phyloP scores from a whole-genome alignment of 2,797 vertebrate genomes.

The Sus cebifrons region DNA sequence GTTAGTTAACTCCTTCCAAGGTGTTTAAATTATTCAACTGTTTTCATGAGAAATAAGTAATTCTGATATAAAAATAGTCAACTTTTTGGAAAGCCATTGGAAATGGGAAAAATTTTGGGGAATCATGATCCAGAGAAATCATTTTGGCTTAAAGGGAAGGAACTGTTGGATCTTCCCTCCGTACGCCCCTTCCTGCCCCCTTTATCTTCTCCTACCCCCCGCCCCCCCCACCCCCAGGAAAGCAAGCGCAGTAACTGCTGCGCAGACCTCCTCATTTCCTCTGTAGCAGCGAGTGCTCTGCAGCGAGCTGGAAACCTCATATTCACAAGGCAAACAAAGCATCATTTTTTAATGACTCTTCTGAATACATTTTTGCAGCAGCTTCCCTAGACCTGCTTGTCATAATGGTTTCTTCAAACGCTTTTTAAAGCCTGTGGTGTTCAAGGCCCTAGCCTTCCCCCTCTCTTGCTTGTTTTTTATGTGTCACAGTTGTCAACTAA shows the following conservation, averaged over 20 bases:
- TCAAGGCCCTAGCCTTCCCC: constrained; percentile 96
- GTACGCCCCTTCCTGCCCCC: constrained; percentile 61
- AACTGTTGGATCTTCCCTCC: constrained; percentile 66
- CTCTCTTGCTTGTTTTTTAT: constrained; percentile 94
- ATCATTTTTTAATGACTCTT: constrained; percentile 98
- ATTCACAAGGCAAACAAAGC: constrained; percentile 99
- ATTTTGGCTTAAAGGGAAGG: constrained; percentile 82
- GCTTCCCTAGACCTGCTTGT: constrained; percentile 94
- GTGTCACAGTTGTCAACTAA: constrained; percentile 96
- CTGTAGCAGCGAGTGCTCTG: constrained; percentile 90
- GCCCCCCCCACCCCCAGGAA: constrained; percentile 44
- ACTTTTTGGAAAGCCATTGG: constrained; percentile 78
- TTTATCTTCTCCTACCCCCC: constrained; percentile 24
- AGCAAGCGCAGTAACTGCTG: constrained; percentile 73
- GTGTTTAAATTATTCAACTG: constrained; percentile 84
- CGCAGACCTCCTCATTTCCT: constrained; percentile 90
- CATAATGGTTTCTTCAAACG: constrained; percentile 95
- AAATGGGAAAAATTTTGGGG: constrained; percentile 77
- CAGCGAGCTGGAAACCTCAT: constrained; percentile 92
- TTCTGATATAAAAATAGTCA: constrained; percentile 83
- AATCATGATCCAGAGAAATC: constrained; percentile 74
- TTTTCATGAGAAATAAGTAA: constrained; percentile 85
- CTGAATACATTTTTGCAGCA: constrained; percentile 95
- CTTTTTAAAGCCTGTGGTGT: constrained; percentile 95
- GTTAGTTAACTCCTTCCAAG: constrained; percentile 86